Percentiles rank a stretch among this genome's conserved stretches.
These are phyloP conservation scores for Manis pentadactyla DNA, from an alignment of 2,797 vertebrate species.

Conservation along the genomic window DNA sequence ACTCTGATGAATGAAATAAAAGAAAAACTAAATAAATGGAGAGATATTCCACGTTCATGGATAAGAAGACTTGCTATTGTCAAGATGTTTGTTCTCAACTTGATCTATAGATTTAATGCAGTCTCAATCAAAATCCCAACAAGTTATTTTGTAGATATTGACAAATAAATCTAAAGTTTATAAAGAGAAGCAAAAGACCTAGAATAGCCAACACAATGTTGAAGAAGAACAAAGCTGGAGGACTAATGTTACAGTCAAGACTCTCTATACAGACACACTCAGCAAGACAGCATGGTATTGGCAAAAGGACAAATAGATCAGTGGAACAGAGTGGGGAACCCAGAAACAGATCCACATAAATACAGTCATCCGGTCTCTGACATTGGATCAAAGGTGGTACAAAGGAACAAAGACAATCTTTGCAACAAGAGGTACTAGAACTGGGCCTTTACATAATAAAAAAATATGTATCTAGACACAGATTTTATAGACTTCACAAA, in stretches of 20 bases:
- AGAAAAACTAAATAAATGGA: not conserved
- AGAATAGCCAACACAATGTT: not conserved
- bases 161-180: not conserved
- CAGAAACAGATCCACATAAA: not conserved
- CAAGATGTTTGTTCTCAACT: not conserved
- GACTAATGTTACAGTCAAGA: too few relatives aligned
- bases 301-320: too few relatives aligned
- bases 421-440: not conserved
- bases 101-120: not conserved
- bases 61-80: not conserved
- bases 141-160: not conserved
- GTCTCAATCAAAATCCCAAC: not conserved
- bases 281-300: not conserved
- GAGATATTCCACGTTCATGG: not conserved
- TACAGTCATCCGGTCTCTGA: rapidly evolving
- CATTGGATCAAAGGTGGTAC: not conserved
- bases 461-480: not conserved
- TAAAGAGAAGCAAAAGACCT: not conserved
- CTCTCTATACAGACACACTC: not conserved
- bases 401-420: not conserved
- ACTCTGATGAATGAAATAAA: not conserved
- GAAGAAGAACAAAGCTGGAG: not conserved
- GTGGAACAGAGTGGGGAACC: not conserved
- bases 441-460: too few relatives aligned
- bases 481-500: not conserved